A percentile compares a stretch with the other conserved stretches of the same genome.
These are phyloP conservation scores for Etheostoma nigrum DNA, from an alignment of 2,797 vertebrate species.

Conservation along the genomic window DNA sequence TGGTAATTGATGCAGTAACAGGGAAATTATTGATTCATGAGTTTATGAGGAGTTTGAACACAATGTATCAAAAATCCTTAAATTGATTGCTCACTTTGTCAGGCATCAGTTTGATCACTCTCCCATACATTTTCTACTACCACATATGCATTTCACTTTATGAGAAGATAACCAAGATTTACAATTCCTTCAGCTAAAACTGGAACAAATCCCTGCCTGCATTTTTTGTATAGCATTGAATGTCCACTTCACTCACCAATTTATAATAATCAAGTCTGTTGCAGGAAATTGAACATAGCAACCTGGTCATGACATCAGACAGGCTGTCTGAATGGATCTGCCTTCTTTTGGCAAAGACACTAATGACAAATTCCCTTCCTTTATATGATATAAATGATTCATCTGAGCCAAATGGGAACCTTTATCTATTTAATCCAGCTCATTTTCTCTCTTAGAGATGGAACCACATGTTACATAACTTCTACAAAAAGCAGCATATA, in stretches of 20 bases:
- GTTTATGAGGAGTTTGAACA: neutral
- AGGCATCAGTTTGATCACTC: neutral
- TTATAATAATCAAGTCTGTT: constrained; percentile 47
- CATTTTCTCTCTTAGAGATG: constrained; percentile 53
- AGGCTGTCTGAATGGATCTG: constrained; percentile 2
- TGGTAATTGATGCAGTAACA: neutral
- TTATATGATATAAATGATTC: constrained; percentile 69
- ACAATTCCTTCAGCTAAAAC: constrained; percentile 50
- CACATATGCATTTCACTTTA: neutral
- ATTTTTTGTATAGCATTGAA: constrained; percentile 53
- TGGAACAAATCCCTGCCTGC: constrained; percentile 48
- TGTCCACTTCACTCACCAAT: constrained; percentile 49
- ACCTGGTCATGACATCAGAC: constrained; percentile 58
- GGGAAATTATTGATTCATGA: neutral
- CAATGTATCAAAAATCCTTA: neutral
- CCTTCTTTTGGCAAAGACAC: constrained; percentile 55
- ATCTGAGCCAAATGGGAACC: constrained; percentile 66
- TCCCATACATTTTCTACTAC: constrained; percentile 5
- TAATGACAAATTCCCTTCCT: constrained; percentile 69
- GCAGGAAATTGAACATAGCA: constrained; percentile 68
- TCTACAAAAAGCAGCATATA: constrained; percentile 15
- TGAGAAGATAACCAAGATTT: constrained; percentile 40
- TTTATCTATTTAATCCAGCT: constrained; percentile 61
- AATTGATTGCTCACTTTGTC: constrained; percentile 18
- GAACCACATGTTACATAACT: constrained; percentile 57